phyloP scores from a whole-genome alignment of 2,113 vertebrate genomes.

The Spermophilus dauricus region DNA sequence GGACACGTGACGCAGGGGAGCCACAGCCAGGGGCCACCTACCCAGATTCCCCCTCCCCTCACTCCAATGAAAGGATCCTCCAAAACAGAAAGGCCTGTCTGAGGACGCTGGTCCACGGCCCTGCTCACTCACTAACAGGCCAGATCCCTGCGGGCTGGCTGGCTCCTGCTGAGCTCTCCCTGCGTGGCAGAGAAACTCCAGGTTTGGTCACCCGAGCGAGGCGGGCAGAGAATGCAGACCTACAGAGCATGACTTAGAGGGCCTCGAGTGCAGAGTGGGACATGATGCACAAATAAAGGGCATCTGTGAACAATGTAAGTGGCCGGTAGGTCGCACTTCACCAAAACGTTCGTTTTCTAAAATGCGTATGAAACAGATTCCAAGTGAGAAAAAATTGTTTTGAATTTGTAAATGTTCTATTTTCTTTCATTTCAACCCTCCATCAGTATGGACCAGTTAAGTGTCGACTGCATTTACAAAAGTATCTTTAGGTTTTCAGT shows the following conservation, averaged over 20 bases:
- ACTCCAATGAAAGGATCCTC: not conserved
- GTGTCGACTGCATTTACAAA: slow-evolving; percentile 8
- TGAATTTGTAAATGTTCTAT: not conserved
- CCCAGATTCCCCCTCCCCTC: not conserved
- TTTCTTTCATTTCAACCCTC: slow-evolving; percentile 32
- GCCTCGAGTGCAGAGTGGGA: not conserved
- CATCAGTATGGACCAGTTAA: not conserved
- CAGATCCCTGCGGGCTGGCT: not conserved
- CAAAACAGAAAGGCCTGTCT: not conserved
- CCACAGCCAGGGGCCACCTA: not conserved
- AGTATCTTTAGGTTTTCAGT: not conserved
- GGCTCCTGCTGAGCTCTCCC: not conserved
- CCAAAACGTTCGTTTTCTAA: not conserved
- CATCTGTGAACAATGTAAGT: not conserved
- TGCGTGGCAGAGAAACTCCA: not conserved
- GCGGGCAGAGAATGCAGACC: not conserved
- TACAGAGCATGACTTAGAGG: accelerated
- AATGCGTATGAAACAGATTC: not conserved
- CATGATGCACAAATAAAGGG: accelerated
- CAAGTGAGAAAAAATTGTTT: not conserved
- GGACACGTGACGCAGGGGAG: not conserved
- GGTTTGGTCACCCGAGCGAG: not conserved
- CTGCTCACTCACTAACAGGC: not conserved
- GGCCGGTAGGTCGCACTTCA: not conserved
- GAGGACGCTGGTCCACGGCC: not conserved